Evolutionary conservation across 2,113 vertebrate species (phyloP).

Genomic region (Panurus biarmicus): DNA sequence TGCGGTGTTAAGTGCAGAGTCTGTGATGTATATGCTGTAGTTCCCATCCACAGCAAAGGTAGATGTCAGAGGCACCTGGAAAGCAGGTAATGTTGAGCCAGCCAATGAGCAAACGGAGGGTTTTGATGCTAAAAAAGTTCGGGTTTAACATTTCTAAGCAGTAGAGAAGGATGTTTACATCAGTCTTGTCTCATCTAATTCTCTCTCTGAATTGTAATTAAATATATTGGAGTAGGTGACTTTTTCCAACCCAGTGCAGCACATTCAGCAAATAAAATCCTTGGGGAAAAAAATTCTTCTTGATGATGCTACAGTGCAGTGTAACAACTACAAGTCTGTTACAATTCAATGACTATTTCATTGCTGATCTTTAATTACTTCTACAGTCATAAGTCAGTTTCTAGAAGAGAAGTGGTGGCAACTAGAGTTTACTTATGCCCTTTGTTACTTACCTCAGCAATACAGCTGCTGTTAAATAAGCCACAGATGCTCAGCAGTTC

Average conservation of each 20-base stretch:
- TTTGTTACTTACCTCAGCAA: neutral
- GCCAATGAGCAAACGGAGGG: neutral
- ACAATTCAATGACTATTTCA: neutral
- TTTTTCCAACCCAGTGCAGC: neutral
- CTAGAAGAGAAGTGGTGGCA: neutral
- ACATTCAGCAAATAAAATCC: neutral
- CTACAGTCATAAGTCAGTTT: neutral
- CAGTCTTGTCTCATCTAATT: neutral
- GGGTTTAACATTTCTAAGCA: neutral
- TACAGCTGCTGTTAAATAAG: neutral
- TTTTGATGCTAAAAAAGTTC: neutral
- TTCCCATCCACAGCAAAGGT: neutral
- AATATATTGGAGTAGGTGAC: neutral
- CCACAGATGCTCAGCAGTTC: neutral
- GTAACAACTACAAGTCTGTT: neutral
- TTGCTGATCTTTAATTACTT: neutral
- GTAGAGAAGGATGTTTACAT: neutral
- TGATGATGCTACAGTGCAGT: neutral
- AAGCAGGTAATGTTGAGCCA: neutral
- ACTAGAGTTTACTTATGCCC: neutral
- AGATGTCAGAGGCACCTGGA: neutral
- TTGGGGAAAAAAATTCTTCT: neutral
- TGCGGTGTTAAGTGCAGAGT: neutral
- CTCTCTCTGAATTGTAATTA: neutral
- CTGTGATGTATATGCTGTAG: neutral